These are phyloP conservation scores for Liasis olivaceus DNA, from an alignment of 2,797 vertebrate genomes.

Conservation along the genomic window DNA sequence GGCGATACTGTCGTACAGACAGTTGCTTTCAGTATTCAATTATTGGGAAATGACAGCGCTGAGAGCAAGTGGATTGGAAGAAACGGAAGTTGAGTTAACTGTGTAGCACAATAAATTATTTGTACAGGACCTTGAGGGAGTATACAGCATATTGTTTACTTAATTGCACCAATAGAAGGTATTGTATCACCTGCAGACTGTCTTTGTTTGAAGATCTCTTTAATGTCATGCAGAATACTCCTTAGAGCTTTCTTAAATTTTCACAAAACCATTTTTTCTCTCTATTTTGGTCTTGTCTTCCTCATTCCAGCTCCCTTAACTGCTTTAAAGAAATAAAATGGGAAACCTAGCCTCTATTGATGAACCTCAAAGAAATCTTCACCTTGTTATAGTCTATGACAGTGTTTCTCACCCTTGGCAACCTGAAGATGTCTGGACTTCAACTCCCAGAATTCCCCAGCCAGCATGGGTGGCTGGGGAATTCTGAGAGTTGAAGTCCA, in stretches of 20 bases:
- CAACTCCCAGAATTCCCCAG: too few species aligned
- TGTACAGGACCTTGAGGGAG: slow-evolving; percentile 48
- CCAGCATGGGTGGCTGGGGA: too few species aligned
- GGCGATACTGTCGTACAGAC: background rate
- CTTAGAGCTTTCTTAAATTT: background rate
- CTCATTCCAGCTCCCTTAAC: background rate
- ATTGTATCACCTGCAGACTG: slow-evolving; percentile 36
- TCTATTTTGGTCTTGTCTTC: background rate
- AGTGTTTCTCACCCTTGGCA: too few species aligned
- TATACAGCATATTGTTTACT: slow-evolving; percentile 45
- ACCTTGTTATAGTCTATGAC: background rate
- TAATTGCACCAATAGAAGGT: slow-evolving; percentile 52
- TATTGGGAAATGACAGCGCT: slow-evolving; percentile 49
- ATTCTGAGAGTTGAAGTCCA: too few species aligned
- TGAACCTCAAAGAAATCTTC: background rate
- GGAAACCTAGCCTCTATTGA: background rate
- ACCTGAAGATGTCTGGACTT: too few species aligned
- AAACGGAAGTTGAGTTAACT: slow-evolving; percentile 54
- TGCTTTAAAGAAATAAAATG: background rate
- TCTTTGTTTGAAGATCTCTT: slow-evolving; percentile 28
- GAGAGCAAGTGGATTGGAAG: slow-evolving; percentile 21
- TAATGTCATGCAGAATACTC: background rate
- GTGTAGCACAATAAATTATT: slow-evolving; percentile 56
- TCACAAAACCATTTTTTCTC: background rate
- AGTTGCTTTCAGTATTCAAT: slow-evolving; percentile 41